These are phyloP conservation scores for Erpobdella octoculata DNA, from an alignment of 2,888 invertebrate genomes.

Conservation along the genomic window DNA sequence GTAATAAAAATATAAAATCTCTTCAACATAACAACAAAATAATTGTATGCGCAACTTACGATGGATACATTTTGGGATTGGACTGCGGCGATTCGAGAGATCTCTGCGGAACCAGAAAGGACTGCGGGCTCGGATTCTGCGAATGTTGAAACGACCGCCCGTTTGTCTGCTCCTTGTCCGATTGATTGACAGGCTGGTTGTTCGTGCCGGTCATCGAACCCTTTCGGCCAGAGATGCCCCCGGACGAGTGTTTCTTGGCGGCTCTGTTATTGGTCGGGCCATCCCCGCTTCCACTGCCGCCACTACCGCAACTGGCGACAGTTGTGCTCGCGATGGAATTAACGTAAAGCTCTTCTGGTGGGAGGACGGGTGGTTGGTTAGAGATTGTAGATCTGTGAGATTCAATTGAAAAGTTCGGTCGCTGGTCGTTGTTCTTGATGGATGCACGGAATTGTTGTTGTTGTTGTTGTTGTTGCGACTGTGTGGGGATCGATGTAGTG, in stretches of 20 bases:
- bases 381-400: too few species aligned
- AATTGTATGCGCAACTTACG: too few species aligned
- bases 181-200: too few species aligned
- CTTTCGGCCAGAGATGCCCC: background rate
- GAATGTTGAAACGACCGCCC: background rate
- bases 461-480: background rate
- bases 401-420: background rate
- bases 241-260: too few species aligned
- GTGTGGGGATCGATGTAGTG: too few species aligned
- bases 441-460: background rate
- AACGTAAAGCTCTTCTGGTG: constrained; percentile 1
- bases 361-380: too few species aligned
- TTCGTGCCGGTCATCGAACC: background rate
- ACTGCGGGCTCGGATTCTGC: constrained; percentile 5
- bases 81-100: constrained; percentile 21
- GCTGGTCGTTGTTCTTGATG: background rate
- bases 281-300: background rate
- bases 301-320: background rate
- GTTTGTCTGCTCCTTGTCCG: too few species aligned
- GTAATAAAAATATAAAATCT: too few species aligned
- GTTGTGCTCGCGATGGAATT: background rate
- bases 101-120: constrained; percentile 17
- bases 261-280: background rate
- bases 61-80: background rate
- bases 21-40: too few species aligned